Evolutionary conservation across 2,888 invertebrate genomes (phyloP), one percentile per base, ranked within the genome.

Genomic region (Aspidiotus destructor): DNA sequence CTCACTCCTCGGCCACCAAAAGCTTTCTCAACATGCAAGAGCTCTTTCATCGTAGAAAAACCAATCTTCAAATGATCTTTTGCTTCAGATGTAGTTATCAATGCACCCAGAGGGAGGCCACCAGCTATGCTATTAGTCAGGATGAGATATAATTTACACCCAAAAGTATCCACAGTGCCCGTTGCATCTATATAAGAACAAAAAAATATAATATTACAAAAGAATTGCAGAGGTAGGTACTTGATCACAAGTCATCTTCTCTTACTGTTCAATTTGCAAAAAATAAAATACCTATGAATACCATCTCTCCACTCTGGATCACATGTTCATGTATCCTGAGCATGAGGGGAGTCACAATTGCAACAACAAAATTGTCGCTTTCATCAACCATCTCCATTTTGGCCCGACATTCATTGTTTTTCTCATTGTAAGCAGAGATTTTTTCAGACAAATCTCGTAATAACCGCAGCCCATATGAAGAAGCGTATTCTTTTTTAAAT

Each of bases 121-220:
- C 64, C 64, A n/a, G 64, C 64, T 16, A 53, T 53, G 54, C 64
- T 64, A 41, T 64, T 64, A 8, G 64, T 64, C 41, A 54, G 55
- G 6, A 64, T 53, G 10, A 64, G 8, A n/a, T 48, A 64, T 8
- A 55, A 0, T 54, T 64, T 64, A 15, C 64, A 55, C 13, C 64
- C 55, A 53, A 15, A 64, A 28, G n/a, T 9, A 40, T 64, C 64
- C 41, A 64, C 55, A 53, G 53, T 64, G n/a, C 64, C 64, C 8
- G 55, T 41, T 7, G 54, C 15, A 58, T 67, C 67, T 42, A 57
- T 48, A 48, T n/a, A 28, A 28, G 2, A 28, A 3, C 2, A 28
- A 28, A 3, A 28, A 28, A 28, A 28, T 28, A 3, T 3, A 28
- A 3, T 28, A 28, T 3, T 28, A 28, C 28, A 28, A 3, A 3